A percentile compares a stretch with the other conserved stretches of the same genome.
phyloP scores from a whole-genome alignment of 2,113 vertebrate genomes.

The Pituophis catenifer region DNA sequence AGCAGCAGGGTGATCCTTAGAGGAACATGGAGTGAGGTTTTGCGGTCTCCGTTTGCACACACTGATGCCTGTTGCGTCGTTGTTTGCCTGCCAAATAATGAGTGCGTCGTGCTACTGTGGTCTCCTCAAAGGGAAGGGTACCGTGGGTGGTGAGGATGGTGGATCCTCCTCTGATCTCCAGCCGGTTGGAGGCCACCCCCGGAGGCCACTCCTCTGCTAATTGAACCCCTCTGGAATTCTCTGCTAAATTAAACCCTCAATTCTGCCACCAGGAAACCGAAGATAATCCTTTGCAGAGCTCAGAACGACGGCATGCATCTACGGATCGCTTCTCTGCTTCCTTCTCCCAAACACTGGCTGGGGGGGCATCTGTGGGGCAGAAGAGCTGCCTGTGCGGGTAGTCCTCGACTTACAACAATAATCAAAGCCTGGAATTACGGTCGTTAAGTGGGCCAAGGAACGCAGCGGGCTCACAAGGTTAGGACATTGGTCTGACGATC shows the following conservation, averaged over 20 bases:
- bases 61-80: not conserved
- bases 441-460: not conserved
- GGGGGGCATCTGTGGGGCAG: not conserved
- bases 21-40: not conserved
- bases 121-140: not conserved
- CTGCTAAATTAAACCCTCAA: not conserved
- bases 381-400: not conserved
- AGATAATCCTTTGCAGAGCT: not conserved
- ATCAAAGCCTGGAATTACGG: not conserved
- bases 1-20: not conserved
- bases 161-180: not conserved
- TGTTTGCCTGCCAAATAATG: not conserved
- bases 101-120: not conserved
- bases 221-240: not conserved
- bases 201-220: not conserved
- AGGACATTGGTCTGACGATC: not conserved
- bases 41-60: not conserved
- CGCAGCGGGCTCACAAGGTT: rapidly evolving
- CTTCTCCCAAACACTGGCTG: not conserved
- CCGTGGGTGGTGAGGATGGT: not conserved
- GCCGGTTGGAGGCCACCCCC: not conserved
- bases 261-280: not conserved
- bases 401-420: not conserved
- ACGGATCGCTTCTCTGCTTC: not conserved
- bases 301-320: not conserved